phyloP scores from a whole-genome alignment of 2,113 vertebrate genomes.

The Sitta europaea region DNA sequence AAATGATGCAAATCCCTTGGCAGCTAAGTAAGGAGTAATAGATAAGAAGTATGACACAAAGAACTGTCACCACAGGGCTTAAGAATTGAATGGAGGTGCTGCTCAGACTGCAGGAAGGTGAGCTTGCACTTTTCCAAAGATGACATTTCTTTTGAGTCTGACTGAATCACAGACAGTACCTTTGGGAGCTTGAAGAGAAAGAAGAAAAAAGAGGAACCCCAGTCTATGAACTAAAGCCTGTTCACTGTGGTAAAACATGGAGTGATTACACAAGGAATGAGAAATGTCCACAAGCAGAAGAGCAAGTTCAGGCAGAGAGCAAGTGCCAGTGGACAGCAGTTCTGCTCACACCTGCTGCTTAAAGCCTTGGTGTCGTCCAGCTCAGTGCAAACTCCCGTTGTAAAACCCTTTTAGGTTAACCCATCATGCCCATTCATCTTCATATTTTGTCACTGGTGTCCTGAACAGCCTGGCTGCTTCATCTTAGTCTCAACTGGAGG shows the following conservation, averaged over 20 bases:
- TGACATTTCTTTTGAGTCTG: not conserved
- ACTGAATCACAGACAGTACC: not conserved
- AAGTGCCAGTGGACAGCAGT: not conserved
- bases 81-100: slow-evolving; percentile 25
- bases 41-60: slow-evolving; percentile 43
- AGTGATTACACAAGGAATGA: not conserved
- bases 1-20: slow-evolving; percentile 42
- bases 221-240: not conserved
- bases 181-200: not conserved
- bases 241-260: not conserved
- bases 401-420: not conserved
- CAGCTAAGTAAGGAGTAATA: slow-evolving; percentile 19
- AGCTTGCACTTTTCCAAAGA: not conserved
- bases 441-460: not conserved
- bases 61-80: slow-evolving; percentile 24
- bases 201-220: not conserved
- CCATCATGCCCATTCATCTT: not conserved
- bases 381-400: not conserved
- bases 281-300: not conserved
- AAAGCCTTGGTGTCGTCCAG: fast-evolving
- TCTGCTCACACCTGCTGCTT: not conserved
- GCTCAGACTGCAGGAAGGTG: slow-evolving; percentile 39
- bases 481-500: not conserved
- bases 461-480: not conserved
- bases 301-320: not conserved